Evolutionary conservation across 2,113 vertebrate genomes (phyloP), one percentile per base, ranked within the genome.

Genomic region (Mustela lutreola): DNA sequence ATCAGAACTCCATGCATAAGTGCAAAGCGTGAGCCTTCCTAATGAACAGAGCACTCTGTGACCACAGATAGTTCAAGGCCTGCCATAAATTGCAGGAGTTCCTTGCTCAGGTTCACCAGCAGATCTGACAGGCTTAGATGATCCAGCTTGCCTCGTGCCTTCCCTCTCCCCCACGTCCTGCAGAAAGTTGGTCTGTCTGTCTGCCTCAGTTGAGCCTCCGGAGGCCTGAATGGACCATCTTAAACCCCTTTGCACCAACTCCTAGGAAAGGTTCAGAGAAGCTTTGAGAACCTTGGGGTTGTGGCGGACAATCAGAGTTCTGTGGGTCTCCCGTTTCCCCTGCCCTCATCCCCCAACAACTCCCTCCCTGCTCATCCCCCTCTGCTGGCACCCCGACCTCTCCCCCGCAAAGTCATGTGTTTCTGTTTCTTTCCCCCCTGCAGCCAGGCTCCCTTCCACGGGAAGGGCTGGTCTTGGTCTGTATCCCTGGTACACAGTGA

Each of bases 1-100:
- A 97, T 98, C 97, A 98, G 94, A 97, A 97, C 89, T 97, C 94
- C 97, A 95, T 84, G 94, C 58, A 90, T 36, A 93, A 76, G 45
- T 82, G 14, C 60, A 70, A 67, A 97, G 89, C 96, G 97, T n/a
- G 67, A 92, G 94, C 93, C 90, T 97, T 84, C 83, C 96, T 60
- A 10, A 93, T 96, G 97, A 97, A 94, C 81, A 91, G 70, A 87
- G 87, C 79, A 60, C 82, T 87, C 91, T 97, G 97, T 95, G 97
- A 98, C 97, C 96, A 92, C 91, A 96, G 95, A 98, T 95, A 92
- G 83, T 98, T 97, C 73, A 88, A 92, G 62, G 94, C 78, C 80
- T 58, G 50, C 88, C 97, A 90, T 98, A 97, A 98, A 98, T 98
- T 97, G 95, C 70, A 0, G 0, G 91, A 93, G 90, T 91, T 97